These are phyloP conservation scores for Psammodynastes pulverulentus DNA, from an alignment of 2,113 vertebrate genomes.

Conservation along the genomic window DNA sequence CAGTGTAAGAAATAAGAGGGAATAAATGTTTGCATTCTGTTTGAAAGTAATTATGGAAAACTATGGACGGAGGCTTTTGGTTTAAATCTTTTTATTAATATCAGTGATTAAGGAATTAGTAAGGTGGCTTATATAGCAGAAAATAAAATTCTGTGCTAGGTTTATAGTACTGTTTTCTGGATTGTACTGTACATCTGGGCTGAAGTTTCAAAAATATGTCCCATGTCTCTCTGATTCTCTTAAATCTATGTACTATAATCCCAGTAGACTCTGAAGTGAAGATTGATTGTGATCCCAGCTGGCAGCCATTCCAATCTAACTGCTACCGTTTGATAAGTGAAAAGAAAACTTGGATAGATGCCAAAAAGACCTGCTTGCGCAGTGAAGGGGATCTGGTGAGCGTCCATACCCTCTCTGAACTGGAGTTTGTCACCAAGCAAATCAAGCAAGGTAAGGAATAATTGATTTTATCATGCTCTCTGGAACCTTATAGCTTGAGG, in stretches of 20 bases:
- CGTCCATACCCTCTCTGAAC: slow-evolving; percentile 87
- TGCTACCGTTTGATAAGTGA: slow-evolving; percentile 88
- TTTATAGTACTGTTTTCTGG: background rate
- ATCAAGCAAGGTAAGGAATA: slow-evolving; percentile 78
- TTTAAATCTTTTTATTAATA: background rate
- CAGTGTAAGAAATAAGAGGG: background rate
- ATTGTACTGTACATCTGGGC: background rate
- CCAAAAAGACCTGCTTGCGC: slow-evolving; percentile 84
- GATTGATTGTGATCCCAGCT: slow-evolving; percentile 88
- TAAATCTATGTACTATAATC: slow-evolving; percentile 1
- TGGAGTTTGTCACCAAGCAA: slow-evolving; percentile 89
- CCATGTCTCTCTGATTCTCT: background rate
- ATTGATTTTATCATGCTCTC: background rate
- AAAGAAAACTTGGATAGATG: slow-evolving; percentile 84
- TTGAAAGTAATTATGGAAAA: background rate
- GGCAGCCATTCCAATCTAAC: slow-evolving; percentile 89
- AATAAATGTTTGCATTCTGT: background rate
- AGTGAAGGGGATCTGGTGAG: slow-evolving; percentile 88
- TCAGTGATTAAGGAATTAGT: background rate
- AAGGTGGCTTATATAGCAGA: background rate
- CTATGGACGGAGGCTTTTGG: background rate
- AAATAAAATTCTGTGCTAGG: background rate
- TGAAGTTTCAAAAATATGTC: background rate
- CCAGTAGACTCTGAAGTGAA: slow-evolving; percentile 72
- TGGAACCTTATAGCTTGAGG: background rate